These are phyloP conservation scores for Mobula birostris DNA, from an alignment of 2,113 vertebrate genomes.

Conservation along the genomic window DNA sequence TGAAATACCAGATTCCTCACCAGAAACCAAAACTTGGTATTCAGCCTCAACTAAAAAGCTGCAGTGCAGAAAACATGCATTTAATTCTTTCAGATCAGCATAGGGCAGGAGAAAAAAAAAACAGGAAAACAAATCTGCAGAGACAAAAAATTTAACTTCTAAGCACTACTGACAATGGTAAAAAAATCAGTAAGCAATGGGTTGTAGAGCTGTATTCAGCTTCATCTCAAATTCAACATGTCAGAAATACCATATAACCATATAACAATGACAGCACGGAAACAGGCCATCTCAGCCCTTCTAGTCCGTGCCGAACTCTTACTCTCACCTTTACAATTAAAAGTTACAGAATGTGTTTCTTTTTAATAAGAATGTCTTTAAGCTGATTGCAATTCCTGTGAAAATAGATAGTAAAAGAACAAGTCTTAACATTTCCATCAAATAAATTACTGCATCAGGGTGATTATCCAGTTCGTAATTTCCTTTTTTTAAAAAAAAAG, in stretches of 20 bases:
- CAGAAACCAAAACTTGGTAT: neutral
- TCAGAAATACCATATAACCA: neutral
- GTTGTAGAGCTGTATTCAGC: neutral
- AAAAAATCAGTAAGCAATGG: neutral
- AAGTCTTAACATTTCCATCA: too few relatives aligned
- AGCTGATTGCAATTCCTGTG: neutral
- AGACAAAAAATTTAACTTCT: neutral
- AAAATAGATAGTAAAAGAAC: neutral
- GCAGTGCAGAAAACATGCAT: neutral
- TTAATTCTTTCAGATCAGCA: neutral
- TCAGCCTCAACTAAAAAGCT: neutral
- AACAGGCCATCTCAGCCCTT: too few relatives aligned
- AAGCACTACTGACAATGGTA: neutral
- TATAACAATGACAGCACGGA: too few relatives aligned
- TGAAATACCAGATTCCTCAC: neutral
- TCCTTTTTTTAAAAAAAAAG: neutral
- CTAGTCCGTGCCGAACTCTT: too few relatives aligned
- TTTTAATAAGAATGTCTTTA: neutral
- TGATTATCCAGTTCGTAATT: neutral
- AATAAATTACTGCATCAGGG: neutral
- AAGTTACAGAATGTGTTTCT: neutral
- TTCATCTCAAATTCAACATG: neutral
- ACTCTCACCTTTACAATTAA: neutral
- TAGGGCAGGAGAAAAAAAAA: too few relatives aligned
- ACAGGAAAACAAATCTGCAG: neutral